Evolutionary conservation across 2,113 vertebrate species (phyloP).

Genomic region (Physeter macrocephalus): DNA sequence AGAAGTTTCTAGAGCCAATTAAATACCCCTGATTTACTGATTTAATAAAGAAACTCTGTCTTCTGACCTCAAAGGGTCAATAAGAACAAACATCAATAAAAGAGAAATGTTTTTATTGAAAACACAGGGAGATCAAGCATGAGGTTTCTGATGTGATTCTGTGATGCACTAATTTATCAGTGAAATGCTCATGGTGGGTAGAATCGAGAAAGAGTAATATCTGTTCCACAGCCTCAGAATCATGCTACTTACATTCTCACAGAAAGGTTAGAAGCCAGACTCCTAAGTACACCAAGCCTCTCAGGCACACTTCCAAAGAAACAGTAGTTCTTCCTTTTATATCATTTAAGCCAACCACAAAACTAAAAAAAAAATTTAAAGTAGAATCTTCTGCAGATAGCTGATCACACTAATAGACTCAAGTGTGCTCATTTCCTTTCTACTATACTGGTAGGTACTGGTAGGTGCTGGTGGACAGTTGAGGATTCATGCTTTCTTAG

Average conservation of each 20-base stretch:
- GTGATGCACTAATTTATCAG: conserved; percentile 44
- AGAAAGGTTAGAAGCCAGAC: conserved; percentile 40
- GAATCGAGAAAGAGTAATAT: background rate
- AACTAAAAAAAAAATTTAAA: background rate
- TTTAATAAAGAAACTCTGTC: conserved; percentile 75
- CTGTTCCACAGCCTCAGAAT: background rate
- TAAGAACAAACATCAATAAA: conserved; percentile 71
- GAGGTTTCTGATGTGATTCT: conserved; percentile 16
- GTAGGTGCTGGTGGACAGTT: background rate
- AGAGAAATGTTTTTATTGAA: conserved; percentile 73
- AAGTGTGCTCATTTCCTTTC: background rate
- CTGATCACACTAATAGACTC: background rate
- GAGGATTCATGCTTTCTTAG: background rate
- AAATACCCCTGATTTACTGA: conserved; percentile 74
- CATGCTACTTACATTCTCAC: background rate
- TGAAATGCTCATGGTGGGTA: background rate
- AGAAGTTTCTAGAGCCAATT: conserved; percentile 75
- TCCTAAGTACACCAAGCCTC: background rate
- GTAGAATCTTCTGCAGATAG: background rate
- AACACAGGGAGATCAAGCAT: conserved; percentile 49
- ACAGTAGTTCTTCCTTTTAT: conserved; percentile 2
- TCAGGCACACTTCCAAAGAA: background rate
- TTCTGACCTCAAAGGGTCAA: conserved; percentile 68
- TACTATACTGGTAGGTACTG: background rate
- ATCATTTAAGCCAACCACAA: background rate